Evolutionary conservation across 2,888 invertebrate genomes (phyloP), one percentile per base, ranked within the genome.

Genomic region (Colletes collaris): DNA sequence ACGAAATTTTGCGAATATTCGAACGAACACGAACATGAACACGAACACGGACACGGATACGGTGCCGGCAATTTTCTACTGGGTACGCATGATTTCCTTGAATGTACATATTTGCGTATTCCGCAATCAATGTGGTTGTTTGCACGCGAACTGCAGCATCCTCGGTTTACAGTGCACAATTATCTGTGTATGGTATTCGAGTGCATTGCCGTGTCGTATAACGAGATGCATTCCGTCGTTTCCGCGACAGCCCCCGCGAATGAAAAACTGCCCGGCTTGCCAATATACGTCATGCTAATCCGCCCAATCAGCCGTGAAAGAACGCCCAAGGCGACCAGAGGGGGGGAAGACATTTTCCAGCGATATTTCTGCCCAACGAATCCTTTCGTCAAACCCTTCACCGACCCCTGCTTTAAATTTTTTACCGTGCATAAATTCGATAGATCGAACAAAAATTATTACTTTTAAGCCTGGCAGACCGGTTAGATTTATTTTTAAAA

Each of bases 121-220:
- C 58, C 52, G 66, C 71, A 79, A 79, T 79, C 79, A 72, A 71
- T 79, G 71, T 49, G 8, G 60, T 60, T 78, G 78, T 77, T 78
- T 78, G 78, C 78, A 50, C 70, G 69, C 65, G 35, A 64, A 49
- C 64, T 60, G 27, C 65, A 49, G 67, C 69, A 27, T 77, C 65
- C 56, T 44, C 37, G 19, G 55, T 58, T 56, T 50, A 62, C 60
- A 55, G 27, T n/a, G 55, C 69, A 46, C 77, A 78, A 77, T 78
- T 78, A 78, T 78, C 69, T n/a, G 64, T 52, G 69, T 58, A 72
- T 60, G 58, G 52, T 53, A 52, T 40, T 40, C 35, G 50, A 52
- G 59, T 52, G 60, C 55, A 70, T 55, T 11, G 53, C 16, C 64
- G n/a, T 53, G 53, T 8, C 16, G 27, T 13, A 10, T 60, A 52